Percentiles rank a stretch among this genome's conserved stretches.
Evolutionary conservation across 2,797 vertebrate genomes (phyloP).

Genomic region (Tadarida brasiliensis): DNA sequence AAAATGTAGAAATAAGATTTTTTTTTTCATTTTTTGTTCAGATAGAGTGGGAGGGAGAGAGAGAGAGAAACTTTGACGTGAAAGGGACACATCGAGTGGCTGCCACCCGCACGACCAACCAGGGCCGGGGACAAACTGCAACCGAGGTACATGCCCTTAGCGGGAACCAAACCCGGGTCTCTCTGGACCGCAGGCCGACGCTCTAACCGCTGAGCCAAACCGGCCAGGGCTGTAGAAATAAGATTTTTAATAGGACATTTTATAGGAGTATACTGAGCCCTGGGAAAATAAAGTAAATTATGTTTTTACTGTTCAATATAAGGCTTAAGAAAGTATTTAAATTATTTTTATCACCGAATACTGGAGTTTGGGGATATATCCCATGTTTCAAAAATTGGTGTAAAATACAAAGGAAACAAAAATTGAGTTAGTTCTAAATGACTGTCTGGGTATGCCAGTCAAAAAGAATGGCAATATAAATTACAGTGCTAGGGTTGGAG

Average conservation of each 20-base stretch:
- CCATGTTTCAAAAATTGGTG: not conserved
- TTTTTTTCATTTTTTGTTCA: too few species aligned
- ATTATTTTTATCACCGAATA: not conserved
- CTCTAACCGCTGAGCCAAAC: too few species aligned
- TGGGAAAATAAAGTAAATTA: conserved; percentile 37
- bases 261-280: not conserved
- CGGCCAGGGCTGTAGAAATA: not conserved
- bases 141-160: too few species aligned
- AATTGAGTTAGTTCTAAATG: not conserved
- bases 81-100: too few species aligned
- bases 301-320: not conserved
- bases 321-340: not conserved
- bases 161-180: too few species aligned
- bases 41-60: too few species aligned
- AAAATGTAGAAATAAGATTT: not conserved
- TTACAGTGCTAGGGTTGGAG: not conserved
- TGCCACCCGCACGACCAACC: too few species aligned
- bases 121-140: too few species aligned
- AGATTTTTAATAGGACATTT: not conserved
- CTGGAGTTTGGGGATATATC: not conserved
- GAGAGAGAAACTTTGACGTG: too few species aligned
- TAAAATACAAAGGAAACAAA: not conserved
- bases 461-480: not conserved
- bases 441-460: not conserved
- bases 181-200: too few species aligned